phyloP scores from a whole-genome alignment of 2,113 vertebrate species.

The Octodon degus region DNA sequence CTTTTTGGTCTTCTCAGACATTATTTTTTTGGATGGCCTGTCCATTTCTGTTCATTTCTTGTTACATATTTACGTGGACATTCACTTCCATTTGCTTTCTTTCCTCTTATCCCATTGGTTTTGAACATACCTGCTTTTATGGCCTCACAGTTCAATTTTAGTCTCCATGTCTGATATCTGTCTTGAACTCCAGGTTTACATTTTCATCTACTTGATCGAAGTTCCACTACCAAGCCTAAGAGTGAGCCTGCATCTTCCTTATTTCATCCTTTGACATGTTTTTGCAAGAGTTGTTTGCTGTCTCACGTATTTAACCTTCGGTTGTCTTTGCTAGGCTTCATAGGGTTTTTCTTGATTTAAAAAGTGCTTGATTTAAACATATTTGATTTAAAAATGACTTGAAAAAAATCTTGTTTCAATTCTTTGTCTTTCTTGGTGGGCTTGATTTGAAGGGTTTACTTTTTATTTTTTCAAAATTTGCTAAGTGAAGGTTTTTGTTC shows the following conservation, averaged over 20 bases:
- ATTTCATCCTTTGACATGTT: not conserved
- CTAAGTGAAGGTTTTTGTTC: not conserved
- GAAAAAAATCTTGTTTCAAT: not conserved
- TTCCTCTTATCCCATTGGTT: not conserved
- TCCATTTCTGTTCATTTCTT: not conserved
- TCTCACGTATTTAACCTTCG: not conserved
- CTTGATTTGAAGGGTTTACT: not conserved
- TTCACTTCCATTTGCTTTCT: not conserved
- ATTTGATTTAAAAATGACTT: not conserved
- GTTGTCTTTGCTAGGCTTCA: not conserved
- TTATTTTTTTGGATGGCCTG: not conserved
- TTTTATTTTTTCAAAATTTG: not conserved
- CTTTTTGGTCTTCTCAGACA: not conserved
- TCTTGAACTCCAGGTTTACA: not conserved
- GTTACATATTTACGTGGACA: not conserved
- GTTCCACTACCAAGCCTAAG: not conserved
- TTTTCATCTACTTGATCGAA: not conserved
- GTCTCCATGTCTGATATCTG: not conserved
- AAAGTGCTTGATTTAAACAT: not conserved
- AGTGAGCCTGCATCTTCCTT: not conserved
- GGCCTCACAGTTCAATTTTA: not conserved
- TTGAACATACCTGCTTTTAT: not conserved
- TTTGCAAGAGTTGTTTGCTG: not conserved
- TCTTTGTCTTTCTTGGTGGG: not conserved
- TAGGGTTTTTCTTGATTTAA: not conserved